A percentile compares a stretch with the other conserved stretches of the same genome.
phyloP scores from a whole-genome alignment of 2,797 vertebrate genomes.

The Malurus splendens region DNA sequence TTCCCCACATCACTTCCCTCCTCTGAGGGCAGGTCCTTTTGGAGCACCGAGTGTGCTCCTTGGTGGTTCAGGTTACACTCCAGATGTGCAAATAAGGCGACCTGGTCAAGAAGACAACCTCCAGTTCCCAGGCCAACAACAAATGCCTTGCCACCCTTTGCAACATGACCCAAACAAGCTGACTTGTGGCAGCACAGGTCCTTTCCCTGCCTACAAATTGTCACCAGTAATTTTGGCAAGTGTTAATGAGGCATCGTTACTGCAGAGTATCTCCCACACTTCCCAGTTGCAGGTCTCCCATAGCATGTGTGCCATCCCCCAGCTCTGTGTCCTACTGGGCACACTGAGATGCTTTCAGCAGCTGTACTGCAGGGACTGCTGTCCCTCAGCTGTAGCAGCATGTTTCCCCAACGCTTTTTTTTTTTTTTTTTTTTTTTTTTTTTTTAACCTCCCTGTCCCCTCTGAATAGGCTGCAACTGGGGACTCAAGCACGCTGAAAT shows the following conservation, averaged over 20 bases:
- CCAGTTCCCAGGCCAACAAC: neutral
- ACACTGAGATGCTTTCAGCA: neutral
- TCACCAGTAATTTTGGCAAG: neutral
- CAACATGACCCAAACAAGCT: neutral
- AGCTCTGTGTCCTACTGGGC: fast-evolving
- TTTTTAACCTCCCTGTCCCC: neutral
- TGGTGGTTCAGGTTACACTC: neutral
- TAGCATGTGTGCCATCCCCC: neutral
- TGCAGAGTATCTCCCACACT: neutral
- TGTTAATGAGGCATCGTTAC: neutral
- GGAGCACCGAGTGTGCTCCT: neutral
- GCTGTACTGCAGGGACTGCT: neutral
- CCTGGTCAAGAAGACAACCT: neutral
- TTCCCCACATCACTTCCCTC: neutral
- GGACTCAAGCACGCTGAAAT: neutral
- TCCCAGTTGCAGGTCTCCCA: neutral
- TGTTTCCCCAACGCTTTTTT: neutral
- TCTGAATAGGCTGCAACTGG: neutral
- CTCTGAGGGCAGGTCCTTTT: neutral
- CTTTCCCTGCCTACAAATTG: neutral
- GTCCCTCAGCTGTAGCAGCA: neutral
- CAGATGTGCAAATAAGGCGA: neutral
- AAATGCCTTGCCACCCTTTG: neutral
- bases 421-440: neutral
- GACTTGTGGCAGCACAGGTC: fast-evolving